Evolutionary conservation across 2,888 invertebrate genomes (phyloP), one percentile per base, ranked within the genome.

Genomic region (Scrobipalpa costella): DNA sequence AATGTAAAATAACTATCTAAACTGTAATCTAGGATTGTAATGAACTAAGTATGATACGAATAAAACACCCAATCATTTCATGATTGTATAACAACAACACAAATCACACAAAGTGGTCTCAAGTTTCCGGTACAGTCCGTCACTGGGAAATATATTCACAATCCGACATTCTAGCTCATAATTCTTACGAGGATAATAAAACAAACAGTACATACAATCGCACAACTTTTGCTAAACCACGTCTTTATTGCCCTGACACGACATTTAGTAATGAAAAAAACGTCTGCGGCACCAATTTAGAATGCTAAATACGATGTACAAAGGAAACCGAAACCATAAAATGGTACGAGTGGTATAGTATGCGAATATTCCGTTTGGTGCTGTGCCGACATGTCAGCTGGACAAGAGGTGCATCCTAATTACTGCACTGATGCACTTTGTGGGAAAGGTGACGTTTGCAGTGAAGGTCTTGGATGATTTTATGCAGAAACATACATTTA

Each of bases 261-360:
- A 89, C 89, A 84, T 88, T 87, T 85, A 86, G 84, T 82, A 85
- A 88, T 81, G 80, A 88, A 89, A 90, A 64, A 90, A 89, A 84
- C 83, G 81, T 83, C 81, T 76, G 83, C 78, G 77, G 82, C 75
- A 85, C 88, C 85, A 84, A 83, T 85, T 85, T 84, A 83, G 90
- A 88, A 91, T 91, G 88, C 85, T 88, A 90, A 91, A 77, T 84
- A 86, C 79, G 75, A 68, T 77, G 81, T 79, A 87, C 83, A 90
- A 91, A 90, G 87, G 83, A 80, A 66, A 83, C 90, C 90, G 88
- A 84, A 84, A 83, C 90, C 89, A 90, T 91, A 90, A 91, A 90
- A 77, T 88, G 84, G 84, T 86, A 84, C 81, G 84, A 90, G 77
- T 88, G 84, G 84, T 86, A 84, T 81, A 84, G 79, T 87, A 84